Conservation (phyloP, 2,888 invertebrate genomes). For the Plagiodera versicolora region DNA sequence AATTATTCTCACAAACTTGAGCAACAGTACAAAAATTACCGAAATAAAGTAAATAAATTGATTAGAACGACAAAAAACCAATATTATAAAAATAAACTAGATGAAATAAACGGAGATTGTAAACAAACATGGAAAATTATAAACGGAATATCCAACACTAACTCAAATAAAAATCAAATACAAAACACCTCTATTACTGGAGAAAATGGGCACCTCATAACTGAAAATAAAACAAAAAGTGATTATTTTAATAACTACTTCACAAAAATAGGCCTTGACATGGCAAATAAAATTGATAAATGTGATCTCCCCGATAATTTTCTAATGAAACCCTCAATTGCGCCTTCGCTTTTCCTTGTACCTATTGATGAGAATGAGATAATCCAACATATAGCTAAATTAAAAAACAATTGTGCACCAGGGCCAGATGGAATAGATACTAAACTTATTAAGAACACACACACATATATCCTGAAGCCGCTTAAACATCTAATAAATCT, state of each 20-base stretch:
- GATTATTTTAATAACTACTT: neutral
- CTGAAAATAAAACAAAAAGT: neutral
- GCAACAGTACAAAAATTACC: neutral
- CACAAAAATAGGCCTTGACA: neutral
- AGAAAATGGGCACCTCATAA: neutral
- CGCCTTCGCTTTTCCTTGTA: neutral
- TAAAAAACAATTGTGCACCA: neutral
- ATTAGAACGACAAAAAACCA: neutral
- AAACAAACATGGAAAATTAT: slow-evolving; percentile 1
- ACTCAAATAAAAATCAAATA: neutral
- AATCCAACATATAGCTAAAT: neutral
- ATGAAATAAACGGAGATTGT: neutral
- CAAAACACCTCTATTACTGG: neutral
- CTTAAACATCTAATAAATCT: neutral
- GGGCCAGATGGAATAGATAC: neutral
- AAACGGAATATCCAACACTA: neutral
- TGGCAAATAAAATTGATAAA: slow-evolving; percentile 1
- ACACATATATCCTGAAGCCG: neutral
- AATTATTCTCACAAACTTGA: neutral
- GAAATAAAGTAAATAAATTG: neutral
- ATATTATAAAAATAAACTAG: neutral
- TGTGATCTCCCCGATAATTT: neutral
- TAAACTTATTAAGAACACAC: neutral
- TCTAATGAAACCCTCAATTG: neutral
- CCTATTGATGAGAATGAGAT: neutral